Conservation (phyloP, 2,797 vertebrate genomes). For the Epinephelus malabaricus region DNA sequence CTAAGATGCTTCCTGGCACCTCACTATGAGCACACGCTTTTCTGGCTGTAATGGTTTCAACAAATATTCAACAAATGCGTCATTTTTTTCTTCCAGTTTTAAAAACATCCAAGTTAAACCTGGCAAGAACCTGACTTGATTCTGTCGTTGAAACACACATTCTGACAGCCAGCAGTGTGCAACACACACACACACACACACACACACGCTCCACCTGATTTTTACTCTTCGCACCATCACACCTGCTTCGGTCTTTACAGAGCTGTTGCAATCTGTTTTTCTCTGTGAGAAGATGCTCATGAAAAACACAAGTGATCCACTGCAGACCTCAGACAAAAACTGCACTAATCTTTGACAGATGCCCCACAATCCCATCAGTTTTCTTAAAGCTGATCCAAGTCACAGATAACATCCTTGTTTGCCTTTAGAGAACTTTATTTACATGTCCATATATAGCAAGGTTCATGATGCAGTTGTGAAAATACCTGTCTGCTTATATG, state of each 20-base stretch:
- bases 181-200: neutral
- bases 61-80: slow-evolving; percentile 60
- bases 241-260: neutral
- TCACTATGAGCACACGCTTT: slow-evolving; percentile 18
- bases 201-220: neutral
- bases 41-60: slow-evolving; percentile 47
- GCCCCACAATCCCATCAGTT: neutral
- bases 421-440: slow-evolving; percentile 89
- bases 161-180: neutral
- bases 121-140: slow-evolving; percentile 24
- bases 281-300: neutral
- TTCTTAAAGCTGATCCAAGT: slow-evolving; percentile 38
- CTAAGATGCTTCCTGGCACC: slow-evolving; percentile 34
- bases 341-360: neutral
- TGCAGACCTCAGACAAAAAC: neutral
- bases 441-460: slow-evolving; percentile 86
- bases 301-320: neutral
- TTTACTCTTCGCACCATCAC: neutral
- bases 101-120: slow-evolving; percentile 44
- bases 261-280: slow-evolving; percentile 6
- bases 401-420: slow-evolving; percentile 57
- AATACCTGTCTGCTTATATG: slow-evolving; percentile 79
- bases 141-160: slow-evolving; percentile 1
- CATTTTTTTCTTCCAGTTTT: slow-evolving; percentile 20
- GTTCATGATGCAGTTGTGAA: slow-evolving; percentile 77